Evolutionary conservation across 2,113 vertebrate genomes (phyloP).

Genomic region (Rhea americana): DNA sequence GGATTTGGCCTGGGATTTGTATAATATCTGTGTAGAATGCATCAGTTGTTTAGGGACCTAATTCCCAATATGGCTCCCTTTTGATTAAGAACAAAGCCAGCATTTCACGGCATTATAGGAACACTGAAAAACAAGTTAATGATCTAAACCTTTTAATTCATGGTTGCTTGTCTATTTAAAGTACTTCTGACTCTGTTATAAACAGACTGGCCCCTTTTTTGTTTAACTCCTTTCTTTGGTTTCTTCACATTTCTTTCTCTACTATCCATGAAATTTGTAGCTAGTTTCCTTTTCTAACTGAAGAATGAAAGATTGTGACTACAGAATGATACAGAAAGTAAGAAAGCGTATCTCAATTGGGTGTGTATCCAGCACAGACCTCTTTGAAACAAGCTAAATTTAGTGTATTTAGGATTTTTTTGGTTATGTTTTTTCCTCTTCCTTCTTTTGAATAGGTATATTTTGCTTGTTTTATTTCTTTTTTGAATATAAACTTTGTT

Average conservation of each 20-base stretch:
- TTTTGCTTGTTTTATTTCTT: neutral
- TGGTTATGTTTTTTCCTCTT: neutral
- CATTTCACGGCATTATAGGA: constrained; percentile 86
- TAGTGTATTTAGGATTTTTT: neutral
- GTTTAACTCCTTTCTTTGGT: constrained; percentile 74
- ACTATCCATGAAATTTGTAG: constrained; percentile 76
- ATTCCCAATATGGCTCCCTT: constrained; percentile 83
- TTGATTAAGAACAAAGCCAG: constrained; percentile 85
- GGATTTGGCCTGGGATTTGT: constrained; percentile 82
- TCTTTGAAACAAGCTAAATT: constrained; percentile 57
- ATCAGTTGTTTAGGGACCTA: constrained; percentile 82
- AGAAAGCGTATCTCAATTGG: constrained; percentile 52
- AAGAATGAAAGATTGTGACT: constrained; percentile 66
- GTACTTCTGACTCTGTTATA: constrained; percentile 82
- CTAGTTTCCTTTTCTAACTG: constrained; percentile 69
- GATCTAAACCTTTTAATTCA: constrained; percentile 91
- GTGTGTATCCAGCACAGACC: neutral
- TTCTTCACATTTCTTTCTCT: constrained; percentile 70
- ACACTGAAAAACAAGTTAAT: constrained; percentile 87
- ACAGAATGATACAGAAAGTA: constrained; percentile 57
- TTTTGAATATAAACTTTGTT: neutral
- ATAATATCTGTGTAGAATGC: constrained; percentile 82
- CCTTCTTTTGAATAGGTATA: neutral
- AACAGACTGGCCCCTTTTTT: constrained; percentile 75
- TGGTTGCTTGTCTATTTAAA: constrained; percentile 80